Evolutionary conservation across 2,888 invertebrate species (phyloP).

Genomic region (Rhagium mordax): DNA sequence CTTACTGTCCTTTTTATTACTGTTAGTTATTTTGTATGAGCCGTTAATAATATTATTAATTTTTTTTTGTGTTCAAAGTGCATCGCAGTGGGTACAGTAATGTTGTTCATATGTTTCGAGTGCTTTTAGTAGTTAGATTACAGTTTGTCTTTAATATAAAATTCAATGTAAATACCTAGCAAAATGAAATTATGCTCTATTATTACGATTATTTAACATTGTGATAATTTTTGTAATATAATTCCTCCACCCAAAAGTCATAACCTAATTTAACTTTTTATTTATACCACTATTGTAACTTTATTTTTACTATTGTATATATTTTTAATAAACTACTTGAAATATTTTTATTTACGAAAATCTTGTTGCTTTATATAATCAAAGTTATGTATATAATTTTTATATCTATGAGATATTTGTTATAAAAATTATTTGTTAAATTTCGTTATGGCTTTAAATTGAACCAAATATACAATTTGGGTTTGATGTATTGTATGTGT

Average conservation of each 20-base stretch:
- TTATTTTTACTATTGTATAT: conserved; percentile 48
- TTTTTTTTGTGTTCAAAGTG: conserved; percentile 5
- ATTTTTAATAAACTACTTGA: conserved; percentile 39
- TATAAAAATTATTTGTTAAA: conserved; percentile 52
- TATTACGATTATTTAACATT: conserved; percentile 53
- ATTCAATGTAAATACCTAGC: conserved; percentile 64
- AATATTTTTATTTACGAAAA: conserved; percentile 44
- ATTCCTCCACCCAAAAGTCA: conserved; percentile 52
- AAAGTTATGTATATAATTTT: conserved; percentile 47
- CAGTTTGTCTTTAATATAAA: conserved; percentile 60
- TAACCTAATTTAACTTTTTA: conserved; percentile 58
- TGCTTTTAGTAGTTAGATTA: conserved; percentile 58
- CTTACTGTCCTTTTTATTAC: conserved; percentile 43
- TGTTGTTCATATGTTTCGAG: conserved; percentile 57
- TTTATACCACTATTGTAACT: conserved; percentile 37
- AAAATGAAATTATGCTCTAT: conserved; percentile 60
- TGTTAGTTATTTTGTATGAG: conserved; percentile 15
- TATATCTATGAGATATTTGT: conserved; percentile 36
- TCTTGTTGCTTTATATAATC: conserved; percentile 46
- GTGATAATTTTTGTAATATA: conserved; percentile 56
- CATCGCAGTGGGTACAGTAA: conserved; percentile 47
- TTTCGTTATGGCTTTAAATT: conserved; percentile 58
- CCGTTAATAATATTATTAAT: background rate
- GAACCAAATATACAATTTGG: conserved; percentile 43
- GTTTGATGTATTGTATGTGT: conserved; percentile 52